These are phyloP conservation scores for Latrodectus geometricus DNA, from an alignment of 1,140 invertebrate genomes.

Conservation along the genomic window DNA sequence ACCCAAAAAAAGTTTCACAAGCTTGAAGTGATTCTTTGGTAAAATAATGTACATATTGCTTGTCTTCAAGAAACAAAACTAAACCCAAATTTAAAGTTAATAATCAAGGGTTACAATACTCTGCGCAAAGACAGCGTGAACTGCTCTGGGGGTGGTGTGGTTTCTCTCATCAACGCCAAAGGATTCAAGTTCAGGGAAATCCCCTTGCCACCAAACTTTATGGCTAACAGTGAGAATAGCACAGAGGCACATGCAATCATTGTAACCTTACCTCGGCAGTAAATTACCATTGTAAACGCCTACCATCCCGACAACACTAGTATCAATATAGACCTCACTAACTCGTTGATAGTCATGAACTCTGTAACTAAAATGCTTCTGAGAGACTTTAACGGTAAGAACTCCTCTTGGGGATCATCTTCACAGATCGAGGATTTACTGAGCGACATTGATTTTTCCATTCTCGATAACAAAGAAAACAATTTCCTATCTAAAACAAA, in stretches of 20 bases:
- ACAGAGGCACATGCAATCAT: conserved; percentile 20
- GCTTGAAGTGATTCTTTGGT: neutral
- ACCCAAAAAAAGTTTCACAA: neutral
- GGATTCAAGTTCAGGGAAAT: no score
- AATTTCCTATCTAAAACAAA: conserved; percentile 26
- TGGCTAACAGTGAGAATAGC: neutral
- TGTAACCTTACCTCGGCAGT: neutral
- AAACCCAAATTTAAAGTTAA: neutral
- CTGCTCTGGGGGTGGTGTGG: neutral
- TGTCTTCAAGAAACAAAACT: conserved; percentile 1
- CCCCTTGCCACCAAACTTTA: neutral
- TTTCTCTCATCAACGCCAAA: neutral
- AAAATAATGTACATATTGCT: conserved; percentile 2
- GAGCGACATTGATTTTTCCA: neutral
- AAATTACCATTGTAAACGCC: neutral
- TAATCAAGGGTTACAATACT: neutral
- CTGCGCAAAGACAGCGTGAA: neutral
- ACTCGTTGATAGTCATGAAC: neutral
- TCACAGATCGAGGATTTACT: conserved; percentile 14
- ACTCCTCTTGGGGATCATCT: neutral
- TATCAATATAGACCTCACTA: neutral
- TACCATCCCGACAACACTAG: neutral
- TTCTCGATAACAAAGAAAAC: neutral
- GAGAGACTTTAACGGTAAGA: conserved; percentile 20
- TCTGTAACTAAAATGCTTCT: conserved; percentile 7